Percentiles rank a stretch among this genome's conserved stretches.
phyloP scores from a whole-genome alignment of 2,888 invertebrate genomes.

The Taphrorychus bicolor region DNA sequence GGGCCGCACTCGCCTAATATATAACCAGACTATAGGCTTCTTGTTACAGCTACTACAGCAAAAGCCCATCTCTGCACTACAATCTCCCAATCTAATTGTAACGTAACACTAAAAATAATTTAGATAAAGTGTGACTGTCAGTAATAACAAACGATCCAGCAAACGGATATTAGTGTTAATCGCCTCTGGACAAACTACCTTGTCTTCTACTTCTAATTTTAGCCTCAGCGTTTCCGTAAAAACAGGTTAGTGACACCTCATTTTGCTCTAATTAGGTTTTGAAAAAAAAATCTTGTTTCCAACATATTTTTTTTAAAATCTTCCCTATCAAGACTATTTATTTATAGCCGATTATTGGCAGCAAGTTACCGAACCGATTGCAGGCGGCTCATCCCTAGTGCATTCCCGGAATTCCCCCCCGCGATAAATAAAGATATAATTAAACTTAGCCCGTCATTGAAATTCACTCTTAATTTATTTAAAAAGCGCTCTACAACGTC shows the following conservation, averaged over 20 bases:
- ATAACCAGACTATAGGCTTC: no score
- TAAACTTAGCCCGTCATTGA: neutral
- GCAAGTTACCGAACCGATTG: neutral
- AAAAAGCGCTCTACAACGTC: no score
- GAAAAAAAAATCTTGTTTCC: no score
- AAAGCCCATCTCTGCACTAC: neutral
- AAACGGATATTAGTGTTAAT: conserved; percentile 34
- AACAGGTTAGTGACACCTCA: conserved; percentile 40
- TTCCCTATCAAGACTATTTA: neutral
- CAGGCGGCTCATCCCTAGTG: neutral
- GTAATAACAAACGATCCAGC: conserved; percentile 45
- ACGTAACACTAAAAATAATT: conserved; percentile 50
- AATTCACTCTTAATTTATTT: neutral
- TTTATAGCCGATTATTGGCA: conserved; percentile 9
- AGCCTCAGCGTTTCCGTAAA: conserved; percentile 22
- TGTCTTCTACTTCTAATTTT: conserved; percentile 22
- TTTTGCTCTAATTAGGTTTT: neutral
- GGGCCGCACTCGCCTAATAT: no score
- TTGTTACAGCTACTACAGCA: no score
- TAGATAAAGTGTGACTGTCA: conserved; percentile 51
- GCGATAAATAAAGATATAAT: conserved; percentile 4
- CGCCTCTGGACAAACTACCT: conserved; percentile 16
- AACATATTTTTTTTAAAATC: neutral
- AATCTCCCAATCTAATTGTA: conserved; percentile 44
- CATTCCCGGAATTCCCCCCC: conserved; percentile 1